Percentiles rank a stretch among this genome's conserved stretches.
Evolutionary conservation across 2,888 invertebrate species (phyloP).

Genomic region (Molanna angustata): DNA sequence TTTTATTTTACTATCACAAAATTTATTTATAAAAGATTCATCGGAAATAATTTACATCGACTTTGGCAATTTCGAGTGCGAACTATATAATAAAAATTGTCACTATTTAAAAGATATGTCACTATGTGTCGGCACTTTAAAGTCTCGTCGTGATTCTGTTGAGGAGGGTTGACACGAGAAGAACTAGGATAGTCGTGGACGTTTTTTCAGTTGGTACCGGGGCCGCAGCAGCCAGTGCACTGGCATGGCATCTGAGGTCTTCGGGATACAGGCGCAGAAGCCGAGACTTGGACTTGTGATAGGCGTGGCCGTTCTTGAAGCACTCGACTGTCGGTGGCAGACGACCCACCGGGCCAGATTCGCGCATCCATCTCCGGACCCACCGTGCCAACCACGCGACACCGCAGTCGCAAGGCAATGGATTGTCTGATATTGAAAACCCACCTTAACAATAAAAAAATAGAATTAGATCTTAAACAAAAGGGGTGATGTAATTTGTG

Average conservation of each 20-base stretch:
- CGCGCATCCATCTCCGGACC: slow-evolving; percentile 84
- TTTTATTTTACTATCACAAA: too few species aligned
- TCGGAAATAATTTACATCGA: too few species aligned
- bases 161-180: slow-evolving; percentile 3
- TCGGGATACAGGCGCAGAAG: slow-evolving; percentile 74
- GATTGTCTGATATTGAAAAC: slow-evolving; percentile 78
- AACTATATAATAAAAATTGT: too few species aligned
- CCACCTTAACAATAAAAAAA: slow-evolving; percentile 59
- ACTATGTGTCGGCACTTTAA: too few species aligned
- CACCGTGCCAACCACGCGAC: slow-evolving; percentile 88
- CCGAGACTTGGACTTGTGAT: slow-evolving; percentile 59
- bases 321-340: slow-evolving; percentile 44
- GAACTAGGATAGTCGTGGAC: neutral
- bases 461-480: neutral
- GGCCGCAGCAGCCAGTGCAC: slow-evolving; percentile 71
- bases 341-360: slow-evolving; percentile 59
- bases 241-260: slow-evolving; percentile 81
- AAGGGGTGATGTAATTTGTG: too few species aligned
- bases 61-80: too few species aligned
- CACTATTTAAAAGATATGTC: too few species aligned
- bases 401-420: slow-evolving; percentile 83
- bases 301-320: slow-evolving; percentile 51
- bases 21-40: too few species aligned
- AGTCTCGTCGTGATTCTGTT: neutral
- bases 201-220: slow-evolving; percentile 11